Evolutionary conservation across 1,140 invertebrate species (phyloP), one percentile per base, ranked within the genome.

Genomic region (Pinna nobilis): DNA sequence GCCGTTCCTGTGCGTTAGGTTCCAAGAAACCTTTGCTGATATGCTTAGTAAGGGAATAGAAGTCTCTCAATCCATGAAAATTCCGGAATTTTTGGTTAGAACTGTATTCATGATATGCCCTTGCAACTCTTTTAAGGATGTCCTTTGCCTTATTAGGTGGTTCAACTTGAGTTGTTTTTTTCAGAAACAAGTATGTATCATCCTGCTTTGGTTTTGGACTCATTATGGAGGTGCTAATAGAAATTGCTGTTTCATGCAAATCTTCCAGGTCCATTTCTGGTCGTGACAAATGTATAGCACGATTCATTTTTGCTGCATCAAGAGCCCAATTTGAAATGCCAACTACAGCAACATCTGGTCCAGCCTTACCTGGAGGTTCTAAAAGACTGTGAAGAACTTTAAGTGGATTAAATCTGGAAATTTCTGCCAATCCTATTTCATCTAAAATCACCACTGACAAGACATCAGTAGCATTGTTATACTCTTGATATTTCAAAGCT

Each of bases 1-100:
- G 37, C 9, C 67, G 30, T 25, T 37, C 35, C 3, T 53, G 47
- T 30, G 59, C 13, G 25, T 44, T 41, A 39, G 35, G 39, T 7
- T 47, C 20, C 1, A 47, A 39, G 11, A 64, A 66, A 32, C 67
- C 39, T 49, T 55, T 76, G 1, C 71, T 68, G 15, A 85, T 67
- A 63, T 82, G 81, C 73, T 85, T 85, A 5, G 81, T 80, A n/a
- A 85, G 65, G 11, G 81, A 78, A 44, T 85, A 85, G 51, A 73
- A 85, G 30, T 85, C 84, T 28, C 84, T 61, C 1, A 85, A 53
- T 1, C 84, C 84, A 76, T 84, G 82, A 53, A 83, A 85, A 67
- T 83, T 79, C 53, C 66, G 41, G 37, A 80, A 78, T 25, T 55
- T 66, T 25, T 80, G 78, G 15, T 74, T 25, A 20, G 50, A 30